Percentiles rank a stretch among this genome's conserved stretches.
These are phyloP conservation scores for Brenthis daphne DNA, from an alignment of 2,888 invertebrate species.

Conservation along the genomic window DNA sequence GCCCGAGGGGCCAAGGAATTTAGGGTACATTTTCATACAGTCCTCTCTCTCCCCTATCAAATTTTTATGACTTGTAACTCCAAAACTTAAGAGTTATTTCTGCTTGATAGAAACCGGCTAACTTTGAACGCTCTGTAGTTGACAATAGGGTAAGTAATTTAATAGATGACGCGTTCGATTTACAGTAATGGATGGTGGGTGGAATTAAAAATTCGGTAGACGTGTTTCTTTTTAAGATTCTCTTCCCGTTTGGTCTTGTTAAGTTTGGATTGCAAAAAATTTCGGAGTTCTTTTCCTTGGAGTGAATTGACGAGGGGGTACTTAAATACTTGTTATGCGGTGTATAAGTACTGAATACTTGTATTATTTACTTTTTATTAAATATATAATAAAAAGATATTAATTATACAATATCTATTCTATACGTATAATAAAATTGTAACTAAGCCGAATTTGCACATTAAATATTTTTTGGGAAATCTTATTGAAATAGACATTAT, in stretches of 20 bases:
- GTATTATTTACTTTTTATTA: background rate
- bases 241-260: conserved; percentile 28
- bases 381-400: background rate
- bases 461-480: no score
- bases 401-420: background rate
- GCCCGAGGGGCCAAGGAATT: conserved; percentile 53
- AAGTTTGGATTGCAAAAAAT: conserved; percentile 26
- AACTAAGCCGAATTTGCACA: no score
- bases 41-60: conserved; percentile 49
- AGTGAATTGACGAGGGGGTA: conserved; percentile 15
- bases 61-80: conserved; percentile 32
- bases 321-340: conserved; percentile 13
- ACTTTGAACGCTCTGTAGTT: conserved; percentile 48
- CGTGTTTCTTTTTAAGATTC: conserved; percentile 37
- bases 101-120: conserved; percentile 5
- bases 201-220: conserved; percentile 45
- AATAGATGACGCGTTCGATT: conserved; percentile 80
- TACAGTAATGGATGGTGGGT: conserved; percentile 71
- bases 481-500: no score
- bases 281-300: conserved; percentile 17
- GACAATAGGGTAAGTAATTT: conserved; percentile 75
- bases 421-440: no score
- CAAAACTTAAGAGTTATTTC: conserved; percentile 32
- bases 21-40: conserved; percentile 56
- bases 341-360: conserved; percentile 14